A percentile compares a stretch with the other conserved stretches of the same genome.
phyloP scores from a whole-genome alignment of 2,113 vertebrate genomes.

The Hyperopisus bebe region DNA sequence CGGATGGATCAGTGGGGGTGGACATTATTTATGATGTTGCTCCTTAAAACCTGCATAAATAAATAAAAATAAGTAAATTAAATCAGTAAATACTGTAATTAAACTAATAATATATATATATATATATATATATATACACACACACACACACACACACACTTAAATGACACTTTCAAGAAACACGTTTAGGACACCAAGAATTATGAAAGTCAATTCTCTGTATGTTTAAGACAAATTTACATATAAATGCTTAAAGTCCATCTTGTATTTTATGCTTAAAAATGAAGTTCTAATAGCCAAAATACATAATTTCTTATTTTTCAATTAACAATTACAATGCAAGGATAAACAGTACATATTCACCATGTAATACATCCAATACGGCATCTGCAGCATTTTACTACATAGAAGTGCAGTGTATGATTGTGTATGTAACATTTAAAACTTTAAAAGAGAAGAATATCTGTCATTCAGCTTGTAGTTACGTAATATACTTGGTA shows the following conservation, averaged over 20 bases:
- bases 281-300: neutral
- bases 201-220: neutral
- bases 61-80: neutral
- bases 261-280: neutral
- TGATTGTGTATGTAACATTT: neutral
- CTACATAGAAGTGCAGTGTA: neutral
- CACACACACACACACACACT: neutral
- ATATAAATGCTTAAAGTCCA: neutral
- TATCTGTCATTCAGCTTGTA: neutral
- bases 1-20: slow-evolving; percentile 78
- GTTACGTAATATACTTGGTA: neutral
- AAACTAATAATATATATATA: neutral
- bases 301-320: neutral
- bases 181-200: neutral
- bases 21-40: slow-evolving; percentile 69
- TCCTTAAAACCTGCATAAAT: neutral
- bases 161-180: neutral
- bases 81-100: neutral
- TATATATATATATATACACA: neutral
- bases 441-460: neutral
- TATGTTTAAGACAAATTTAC: neutral
- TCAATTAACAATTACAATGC: neutral
- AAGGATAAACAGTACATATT: neutral
- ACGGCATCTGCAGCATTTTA: neutral
- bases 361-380: neutral